Base-by-base conservation (phyloP, 2,113 vertebrate species). In the Ailuropoda melanoleuca region DNA sequence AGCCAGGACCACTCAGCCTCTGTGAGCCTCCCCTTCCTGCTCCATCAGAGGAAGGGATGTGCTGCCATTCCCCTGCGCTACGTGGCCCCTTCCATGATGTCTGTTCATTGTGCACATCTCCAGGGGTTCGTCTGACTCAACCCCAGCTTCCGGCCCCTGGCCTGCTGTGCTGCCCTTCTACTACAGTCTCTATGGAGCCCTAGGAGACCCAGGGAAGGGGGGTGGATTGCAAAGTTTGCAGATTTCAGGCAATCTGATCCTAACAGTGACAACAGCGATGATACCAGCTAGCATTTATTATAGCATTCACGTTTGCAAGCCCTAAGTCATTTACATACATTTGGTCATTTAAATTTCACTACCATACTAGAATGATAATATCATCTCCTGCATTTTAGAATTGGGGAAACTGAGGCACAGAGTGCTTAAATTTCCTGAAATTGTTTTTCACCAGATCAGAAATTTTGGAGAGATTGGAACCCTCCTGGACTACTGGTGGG, bases 1-100 rank as follows among this genome's bases (percentile, higher is more conserved):
- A 64, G 29, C 1, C 29, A 88, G 78, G 82, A 23, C 62, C 12
- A 15, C 55, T 19, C 31, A 19, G 90, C 53, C 68, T 90, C 62
- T 17, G 21, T 4, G 39, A 53, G 53, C 66, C 78, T 95, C 53
- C 21, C 21, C 31, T 95, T 95, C 90, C 93, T 89, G 93, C 23
- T 37, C 24, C 21, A 31, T n/a, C 15, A 70, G 37, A 72, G 19
- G 29, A 93, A 91, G 43, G n/a, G 14, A 55, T 48, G 13, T 0
- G 0, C 50, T 0, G 37, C 14, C 24, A 37, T 43, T 46, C 50
- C 64, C n/a, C 50, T 68, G 18, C 1, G 3, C 21, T 64, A 11
- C 8, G 2, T 5, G 74, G 26, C 74, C 66, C 7, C 31, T 64
- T 24, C 55, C 53, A 10, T 13, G 18, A 18, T 0, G 3, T 53